These are phyloP conservation scores for Andrena flavipes DNA, from an alignment of 2,888 invertebrate genomes.

Conservation along the genomic window DNA sequence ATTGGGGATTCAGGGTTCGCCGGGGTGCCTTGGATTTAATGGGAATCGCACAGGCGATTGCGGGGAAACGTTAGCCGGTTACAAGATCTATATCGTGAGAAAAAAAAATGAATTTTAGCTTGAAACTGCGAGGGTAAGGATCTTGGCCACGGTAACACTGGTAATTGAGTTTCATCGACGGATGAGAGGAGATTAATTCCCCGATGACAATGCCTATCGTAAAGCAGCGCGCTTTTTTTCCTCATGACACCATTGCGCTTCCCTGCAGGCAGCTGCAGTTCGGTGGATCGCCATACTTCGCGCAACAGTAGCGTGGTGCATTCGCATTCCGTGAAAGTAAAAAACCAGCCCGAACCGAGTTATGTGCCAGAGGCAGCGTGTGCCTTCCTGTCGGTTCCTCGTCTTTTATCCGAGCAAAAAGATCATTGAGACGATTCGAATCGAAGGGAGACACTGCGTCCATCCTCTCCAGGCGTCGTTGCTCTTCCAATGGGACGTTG, in stretches of 20 bases:
- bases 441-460: background rate
- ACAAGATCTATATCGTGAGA: background rate
- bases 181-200: background rate
- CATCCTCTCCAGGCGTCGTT: background rate
- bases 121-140: background rate
- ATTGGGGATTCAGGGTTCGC: background rate
- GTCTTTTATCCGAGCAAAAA: background rate
- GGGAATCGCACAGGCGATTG: background rate
- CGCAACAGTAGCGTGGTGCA: conserved; percentile 48
- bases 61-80: background rate
- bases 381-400: conserved; percentile 22
- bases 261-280: conserved; percentile 22
- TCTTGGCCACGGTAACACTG: background rate
- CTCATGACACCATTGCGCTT: conserved; percentile 35
- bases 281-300: conserved; percentile 29
- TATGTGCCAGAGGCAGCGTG: conserved; percentile 57
- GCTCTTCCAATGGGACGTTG: background rate
- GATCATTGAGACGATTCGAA: background rate
- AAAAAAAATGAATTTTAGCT: background rate
- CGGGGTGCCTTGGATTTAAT: background rate
- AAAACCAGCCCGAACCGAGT: conserved; percentile 58
- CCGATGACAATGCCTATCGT: conserved; percentile 25
- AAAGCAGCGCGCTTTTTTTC: conserved; percentile 27
- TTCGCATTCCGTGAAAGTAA: conserved; percentile 68
- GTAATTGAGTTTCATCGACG: background rate